Percentiles rank a stretch among this genome's conserved stretches.
These are phyloP conservation scores for Andrena camellia DNA, from an alignment of 2,888 invertebrate genomes.

Conservation along the genomic window DNA sequence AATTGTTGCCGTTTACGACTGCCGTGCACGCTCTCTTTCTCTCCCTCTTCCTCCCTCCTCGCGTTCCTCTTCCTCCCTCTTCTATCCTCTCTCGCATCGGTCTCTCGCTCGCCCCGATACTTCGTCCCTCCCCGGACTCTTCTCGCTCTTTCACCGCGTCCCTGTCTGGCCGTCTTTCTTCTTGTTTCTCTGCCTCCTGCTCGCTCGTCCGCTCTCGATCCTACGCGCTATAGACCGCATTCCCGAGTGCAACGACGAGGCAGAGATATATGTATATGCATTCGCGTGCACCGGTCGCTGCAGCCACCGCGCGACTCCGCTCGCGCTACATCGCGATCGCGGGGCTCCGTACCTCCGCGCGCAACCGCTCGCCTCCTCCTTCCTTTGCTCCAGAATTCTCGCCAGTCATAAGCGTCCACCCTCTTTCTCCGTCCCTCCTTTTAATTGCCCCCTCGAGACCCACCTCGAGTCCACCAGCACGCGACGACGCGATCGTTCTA, in stretches of 20 bases:
- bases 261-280: constrained; percentile 76
- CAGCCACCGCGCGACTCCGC: constrained; percentile 56
- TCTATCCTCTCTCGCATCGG: constrained; percentile 18
- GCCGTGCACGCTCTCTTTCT: constrained; percentile 67
- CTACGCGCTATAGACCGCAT: constrained; percentile 77
- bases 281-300: constrained; percentile 73
- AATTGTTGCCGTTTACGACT: constrained; percentile 82
- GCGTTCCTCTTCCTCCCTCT: constrained; percentile 33
- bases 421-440: not conserved
- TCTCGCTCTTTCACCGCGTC: constrained; percentile 56
- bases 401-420: constrained; percentile 19
- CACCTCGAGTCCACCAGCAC: not conserved
- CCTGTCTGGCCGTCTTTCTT: constrained; percentile 51
- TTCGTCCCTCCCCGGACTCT: constrained; percentile 14
- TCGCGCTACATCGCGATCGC: constrained; percentile 54
- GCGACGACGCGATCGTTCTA: not conserved
- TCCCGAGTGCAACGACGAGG: constrained; percentile 76
- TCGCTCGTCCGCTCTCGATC: constrained; percentile 73
- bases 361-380: constrained; percentile 6
- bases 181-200: constrained; percentile 58
- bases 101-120: constrained; percentile 32
- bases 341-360: constrained; percentile 14
- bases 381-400: constrained; percentile 11
- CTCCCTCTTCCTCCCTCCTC: constrained; percentile 42
- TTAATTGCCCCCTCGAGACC: constrained; percentile 7